These are phyloP conservation scores for Poliocrania exsul DNA, from an alignment of 2,797 vertebrate genomes.

Conservation along the genomic window DNA sequence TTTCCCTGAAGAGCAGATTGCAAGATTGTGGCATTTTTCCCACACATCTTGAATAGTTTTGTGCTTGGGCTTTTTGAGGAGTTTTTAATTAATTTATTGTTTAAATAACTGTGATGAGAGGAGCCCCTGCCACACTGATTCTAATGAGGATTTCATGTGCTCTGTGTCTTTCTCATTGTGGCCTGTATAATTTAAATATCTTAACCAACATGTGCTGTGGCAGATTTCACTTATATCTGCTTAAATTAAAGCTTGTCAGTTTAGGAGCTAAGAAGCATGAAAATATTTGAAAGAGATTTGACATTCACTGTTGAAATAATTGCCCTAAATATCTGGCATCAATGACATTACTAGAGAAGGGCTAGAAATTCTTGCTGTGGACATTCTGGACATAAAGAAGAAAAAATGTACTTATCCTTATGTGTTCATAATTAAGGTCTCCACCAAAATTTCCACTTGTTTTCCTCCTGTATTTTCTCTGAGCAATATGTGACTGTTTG, in stretches of 20 bases:
- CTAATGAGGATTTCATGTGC: conserved; percentile 42
- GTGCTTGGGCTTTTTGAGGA: conserved; percentile 14
- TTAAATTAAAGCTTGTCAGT: conserved; percentile 59
- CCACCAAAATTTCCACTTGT: conserved; percentile 13
- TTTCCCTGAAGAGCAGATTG: conserved; percentile 53
- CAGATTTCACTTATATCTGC: conserved; percentile 64
- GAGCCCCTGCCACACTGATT: conserved; percentile 17
- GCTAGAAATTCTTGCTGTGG: conserved; percentile 27
- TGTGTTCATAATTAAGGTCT: not conserved
- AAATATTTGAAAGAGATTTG: conserved; percentile 63
- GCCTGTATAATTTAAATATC: conserved; percentile 49
- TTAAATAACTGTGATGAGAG: conserved; percentile 48
- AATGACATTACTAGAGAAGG: not conserved
- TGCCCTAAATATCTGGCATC: conserved; percentile 42
- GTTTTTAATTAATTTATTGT: conserved; percentile 68
- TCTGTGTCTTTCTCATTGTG: conserved; percentile 25
- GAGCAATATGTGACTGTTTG: conserved; percentile 7
- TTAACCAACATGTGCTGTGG: conserved; percentile 39
- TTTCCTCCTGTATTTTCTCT: conserved; percentile 10
- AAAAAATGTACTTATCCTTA: conserved; percentile 17
- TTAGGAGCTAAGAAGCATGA: conserved; percentile 30
- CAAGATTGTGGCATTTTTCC: conserved; percentile 53
- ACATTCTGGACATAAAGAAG: not conserved
- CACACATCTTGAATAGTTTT: conserved; percentile 59
- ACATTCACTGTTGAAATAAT: conserved; percentile 42